These are phyloP conservation scores for Myiozetetes cayanensis DNA, from an alignment of 2,113 vertebrate genomes.

Conservation along the genomic window DNA sequence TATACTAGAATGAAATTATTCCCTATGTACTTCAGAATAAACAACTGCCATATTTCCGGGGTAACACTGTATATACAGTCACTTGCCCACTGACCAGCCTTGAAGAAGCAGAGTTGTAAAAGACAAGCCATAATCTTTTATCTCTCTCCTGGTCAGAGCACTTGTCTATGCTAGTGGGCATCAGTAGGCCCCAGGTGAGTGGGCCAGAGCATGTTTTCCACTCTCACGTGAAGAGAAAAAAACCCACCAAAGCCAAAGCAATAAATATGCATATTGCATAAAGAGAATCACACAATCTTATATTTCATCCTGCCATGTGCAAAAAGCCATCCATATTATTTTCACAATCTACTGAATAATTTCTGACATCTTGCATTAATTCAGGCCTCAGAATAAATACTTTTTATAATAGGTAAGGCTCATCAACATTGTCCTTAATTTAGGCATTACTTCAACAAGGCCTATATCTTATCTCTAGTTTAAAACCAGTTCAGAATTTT, in stretches of 20 bases:
- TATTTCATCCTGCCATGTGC: background rate
- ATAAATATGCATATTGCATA: background rate
- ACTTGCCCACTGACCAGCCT: background rate
- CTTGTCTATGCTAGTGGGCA: background rate
- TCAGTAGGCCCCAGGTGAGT: background rate
- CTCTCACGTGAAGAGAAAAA: background rate
- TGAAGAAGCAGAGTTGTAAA: background rate
- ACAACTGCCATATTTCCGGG: background rate
- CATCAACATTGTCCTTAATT: background rate
- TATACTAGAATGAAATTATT: background rate
- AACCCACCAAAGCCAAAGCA: background rate
- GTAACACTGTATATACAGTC: background rate
- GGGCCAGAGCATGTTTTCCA: background rate
- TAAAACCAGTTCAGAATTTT: background rate
- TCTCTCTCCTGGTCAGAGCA: background rate
- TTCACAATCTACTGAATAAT: background rate
- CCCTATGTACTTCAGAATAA: background rate
- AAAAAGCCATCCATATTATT: background rate
- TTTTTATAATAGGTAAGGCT: background rate
- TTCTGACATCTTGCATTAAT: background rate
- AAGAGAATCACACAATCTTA: background rate
- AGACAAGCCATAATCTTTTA: background rate
- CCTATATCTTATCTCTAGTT: background rate
- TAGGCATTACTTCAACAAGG: background rate
- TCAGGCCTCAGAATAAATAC: background rate